These are phyloP conservation scores for Cenopis cana DNA, from an alignment of 2,888 invertebrate species.

Conservation along the genomic window DNA sequence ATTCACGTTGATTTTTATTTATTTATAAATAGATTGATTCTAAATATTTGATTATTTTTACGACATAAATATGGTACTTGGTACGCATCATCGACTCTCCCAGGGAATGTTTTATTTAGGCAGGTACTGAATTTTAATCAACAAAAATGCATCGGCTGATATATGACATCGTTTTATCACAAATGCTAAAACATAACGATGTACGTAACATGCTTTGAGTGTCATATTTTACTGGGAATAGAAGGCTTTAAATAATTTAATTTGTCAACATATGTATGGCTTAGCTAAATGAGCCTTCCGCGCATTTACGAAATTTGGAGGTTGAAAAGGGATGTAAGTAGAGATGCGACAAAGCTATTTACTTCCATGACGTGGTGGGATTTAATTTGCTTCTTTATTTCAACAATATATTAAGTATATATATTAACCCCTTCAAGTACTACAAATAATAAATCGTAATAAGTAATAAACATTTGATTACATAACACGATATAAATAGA, in stretches of 20 bases:
- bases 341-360: constrained; percentile 8
- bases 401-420: not conserved
- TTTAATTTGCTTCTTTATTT: not conserved
- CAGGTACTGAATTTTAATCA: not conserved
- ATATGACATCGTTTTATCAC: constrained; percentile 31
- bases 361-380: not conserved
- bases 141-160: not conserved
- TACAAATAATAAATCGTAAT: too few relatives aligned
- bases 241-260: constrained; percentile 41
- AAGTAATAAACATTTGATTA: too few relatives aligned
- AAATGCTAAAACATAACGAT: constrained; percentile 31
- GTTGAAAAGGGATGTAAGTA: constrained; percentile 27
- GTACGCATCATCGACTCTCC: not conserved
- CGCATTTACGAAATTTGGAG: constrained; percentile 20
- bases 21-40: too few relatives aligned
- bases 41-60: too few relatives aligned
- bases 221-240: constrained; percentile 36
- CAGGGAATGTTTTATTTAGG: not conserved
- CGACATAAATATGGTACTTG: too few relatives aligned
- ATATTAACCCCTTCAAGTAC: not conserved
- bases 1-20: too few relatives aligned
- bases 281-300: constrained; percentile 43
- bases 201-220: constrained; percentile 37
- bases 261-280: constrained; percentile 42
- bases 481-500: too few relatives aligned